Percentiles rank a stretch among this genome's conserved stretches.
These are phyloP conservation scores for Dolichotis patagonum DNA, from an alignment of 2,113 vertebrate species.

Conservation along the genomic window DNA sequence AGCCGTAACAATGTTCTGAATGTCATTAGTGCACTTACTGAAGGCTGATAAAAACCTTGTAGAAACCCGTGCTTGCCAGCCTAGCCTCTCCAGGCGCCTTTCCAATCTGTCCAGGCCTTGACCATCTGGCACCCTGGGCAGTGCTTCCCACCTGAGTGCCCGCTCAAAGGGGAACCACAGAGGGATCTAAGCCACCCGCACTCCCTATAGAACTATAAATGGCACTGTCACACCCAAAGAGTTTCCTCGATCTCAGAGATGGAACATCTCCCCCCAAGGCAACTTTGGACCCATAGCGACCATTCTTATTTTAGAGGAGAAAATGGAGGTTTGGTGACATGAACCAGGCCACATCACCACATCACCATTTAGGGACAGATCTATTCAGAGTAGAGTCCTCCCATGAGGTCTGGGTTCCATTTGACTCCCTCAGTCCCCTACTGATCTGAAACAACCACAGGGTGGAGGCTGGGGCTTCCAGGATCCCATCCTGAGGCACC, in stretches of 20 bases:
- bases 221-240: neutral
- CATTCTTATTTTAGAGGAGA: neutral
- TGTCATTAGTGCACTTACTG: slow-evolving; percentile 56
- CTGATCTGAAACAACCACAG: neutral
- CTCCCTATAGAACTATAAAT: neutral
- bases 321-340: neutral
- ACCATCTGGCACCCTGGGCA: neutral
- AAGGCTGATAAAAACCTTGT: slow-evolving; percentile 17
- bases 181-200: neutral
- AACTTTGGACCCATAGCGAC: neutral
- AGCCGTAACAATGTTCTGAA: slow-evolving; percentile 6
- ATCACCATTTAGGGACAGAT: neutral
- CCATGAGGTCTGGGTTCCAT: neutral
- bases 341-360: neutral
- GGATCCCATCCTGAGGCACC: neutral
- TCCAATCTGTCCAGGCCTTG: neutral
- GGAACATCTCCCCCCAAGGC: neutral
- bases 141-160: neutral
- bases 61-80: neutral
- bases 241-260: neutral
- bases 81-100: neutral
- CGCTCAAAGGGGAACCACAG: neutral
- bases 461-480: neutral
- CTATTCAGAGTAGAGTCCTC: neutral
- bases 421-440: neutral